Evolutionary conservation across 2,113 vertebrate genomes (phyloP).

Genomic region (Grus americana): DNA sequence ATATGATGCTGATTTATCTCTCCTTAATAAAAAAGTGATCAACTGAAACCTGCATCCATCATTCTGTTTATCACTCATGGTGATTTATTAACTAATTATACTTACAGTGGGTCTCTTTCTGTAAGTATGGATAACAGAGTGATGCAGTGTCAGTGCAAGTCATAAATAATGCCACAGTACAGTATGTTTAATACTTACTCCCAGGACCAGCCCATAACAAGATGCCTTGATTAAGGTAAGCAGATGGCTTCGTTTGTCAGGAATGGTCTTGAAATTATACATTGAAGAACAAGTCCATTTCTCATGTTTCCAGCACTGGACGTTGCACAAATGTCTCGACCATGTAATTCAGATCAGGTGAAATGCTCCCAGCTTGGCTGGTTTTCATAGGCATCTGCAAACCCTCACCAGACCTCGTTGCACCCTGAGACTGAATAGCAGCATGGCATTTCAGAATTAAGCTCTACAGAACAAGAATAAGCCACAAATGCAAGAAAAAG

Average conservation of each 20-base stretch:
- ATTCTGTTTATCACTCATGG: constrained; percentile 81
- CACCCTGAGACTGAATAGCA: background rate
- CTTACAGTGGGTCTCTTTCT: constrained; percentile 73
- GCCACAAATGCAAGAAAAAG: background rate
- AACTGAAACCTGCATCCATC: constrained; percentile 84
- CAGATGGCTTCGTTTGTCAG: constrained; percentile 60
- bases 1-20: constrained; percentile 83
- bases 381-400: background rate
- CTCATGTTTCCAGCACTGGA: constrained; percentile 16
- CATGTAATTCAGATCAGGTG: background rate
- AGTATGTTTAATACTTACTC: constrained; percentile 59
- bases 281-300: background rate
- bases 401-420: background rate
- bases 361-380: background rate
- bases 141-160: constrained; percentile 55
- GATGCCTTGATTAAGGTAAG: constrained; percentile 68
- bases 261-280: background rate
- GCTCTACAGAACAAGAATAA: background rate
- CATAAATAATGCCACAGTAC: constrained; percentile 58
- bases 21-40: constrained; percentile 87
- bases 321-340: background rate
- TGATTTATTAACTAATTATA: constrained; percentile 86
- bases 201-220: constrained; percentile 57
- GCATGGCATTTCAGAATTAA: accelerated
- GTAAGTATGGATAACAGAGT: constrained; percentile 60